Conservation (phyloP, 1,140 invertebrate genomes). For the Matsumurasca onukii region DNA sequence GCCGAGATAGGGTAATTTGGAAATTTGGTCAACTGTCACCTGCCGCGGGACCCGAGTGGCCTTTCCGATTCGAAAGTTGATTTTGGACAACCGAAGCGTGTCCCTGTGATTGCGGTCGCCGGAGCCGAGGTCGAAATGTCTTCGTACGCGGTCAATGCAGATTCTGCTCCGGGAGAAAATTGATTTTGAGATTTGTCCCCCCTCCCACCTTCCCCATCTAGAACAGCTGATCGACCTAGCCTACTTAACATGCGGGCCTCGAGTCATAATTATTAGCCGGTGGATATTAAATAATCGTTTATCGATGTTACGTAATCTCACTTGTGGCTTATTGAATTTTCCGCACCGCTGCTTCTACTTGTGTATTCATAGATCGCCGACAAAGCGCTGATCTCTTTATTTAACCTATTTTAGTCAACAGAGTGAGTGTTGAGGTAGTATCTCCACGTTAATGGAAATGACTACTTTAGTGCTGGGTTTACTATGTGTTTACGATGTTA, state of each 20-base stretch:
- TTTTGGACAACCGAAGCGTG: no score
- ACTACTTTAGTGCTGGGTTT: no score
- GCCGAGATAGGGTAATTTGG: background rate
- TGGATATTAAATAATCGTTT: constrained; percentile 18
- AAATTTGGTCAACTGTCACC: constrained; percentile 11
- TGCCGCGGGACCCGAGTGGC: background rate
- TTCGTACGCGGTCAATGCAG: background rate
- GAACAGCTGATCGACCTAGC: background rate
- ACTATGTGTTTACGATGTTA: no score
- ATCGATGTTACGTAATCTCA: background rate
- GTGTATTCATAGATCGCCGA: no score
- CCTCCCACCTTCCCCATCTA: background rate
- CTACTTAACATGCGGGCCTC: constrained; percentile 22
- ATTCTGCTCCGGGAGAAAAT: background rate
- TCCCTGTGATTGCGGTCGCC: no score
- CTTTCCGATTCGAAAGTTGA: constrained; percentile 17
- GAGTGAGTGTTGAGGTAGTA: no score
- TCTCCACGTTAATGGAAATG: no score
- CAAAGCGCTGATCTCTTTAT: no score
- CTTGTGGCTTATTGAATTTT: constrained; percentile 18
- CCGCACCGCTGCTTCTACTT: background rate
- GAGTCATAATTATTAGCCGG: constrained; percentile 15
- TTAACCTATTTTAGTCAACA: no score
- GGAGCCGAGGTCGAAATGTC: background rate
- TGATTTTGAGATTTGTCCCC: constrained; percentile 18